Base-by-base conservation (phyloP, 2,113 vertebrate species). In the Otocyon megalotis region DNA sequence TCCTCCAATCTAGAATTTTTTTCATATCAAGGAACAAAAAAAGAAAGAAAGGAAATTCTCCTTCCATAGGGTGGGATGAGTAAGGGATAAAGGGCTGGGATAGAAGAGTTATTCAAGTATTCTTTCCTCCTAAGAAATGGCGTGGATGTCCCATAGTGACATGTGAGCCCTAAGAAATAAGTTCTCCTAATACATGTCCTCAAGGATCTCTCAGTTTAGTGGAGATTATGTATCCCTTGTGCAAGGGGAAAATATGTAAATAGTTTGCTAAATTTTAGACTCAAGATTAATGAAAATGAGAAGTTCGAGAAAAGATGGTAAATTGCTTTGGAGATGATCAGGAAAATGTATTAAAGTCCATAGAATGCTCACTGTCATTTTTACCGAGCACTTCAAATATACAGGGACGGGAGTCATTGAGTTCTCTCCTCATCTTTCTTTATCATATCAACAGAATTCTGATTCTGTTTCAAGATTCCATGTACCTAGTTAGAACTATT, bases 121-220 rank as follows among this genome's bases (percentile, higher is more conserved):
- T 37, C 50, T 86, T 95, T 91, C 24, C 8, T 88, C 71, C 71
- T 95, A 93, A 30, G 28, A 96, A 93, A 91, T 81, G n/a, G 58
- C 24, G 15, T 48, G 12, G 22, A 77, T 84, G 22, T 81, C 20
- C 48, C 15, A 63, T 71, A 16, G 37, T 93, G 35, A 96, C 88
- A 93, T 12, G 60, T 16, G n/a, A 90, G 11, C 19, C 14, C 32
- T 92, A 58, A 93, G 26, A 93, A 56, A 95, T 19, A 94, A 22
- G 8, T 60, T 89, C 13, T 60, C 22, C 35, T 2, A 85, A 96
- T 77, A 53, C 3, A 62, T 28, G 11, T 11, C 48, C 17, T 58
- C 35, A 54, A 16, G 16, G 26, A 43, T 5, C 12, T 65, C n/a
- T 92, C 37, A 32, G 24, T 43, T 96, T 84, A 93, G 63, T 35